Percentiles rank a stretch among this genome's conserved stretches.
Evolutionary conservation across 2,888 invertebrate species (phyloP).

Genomic region (Tiliacea citrago): DNA sequence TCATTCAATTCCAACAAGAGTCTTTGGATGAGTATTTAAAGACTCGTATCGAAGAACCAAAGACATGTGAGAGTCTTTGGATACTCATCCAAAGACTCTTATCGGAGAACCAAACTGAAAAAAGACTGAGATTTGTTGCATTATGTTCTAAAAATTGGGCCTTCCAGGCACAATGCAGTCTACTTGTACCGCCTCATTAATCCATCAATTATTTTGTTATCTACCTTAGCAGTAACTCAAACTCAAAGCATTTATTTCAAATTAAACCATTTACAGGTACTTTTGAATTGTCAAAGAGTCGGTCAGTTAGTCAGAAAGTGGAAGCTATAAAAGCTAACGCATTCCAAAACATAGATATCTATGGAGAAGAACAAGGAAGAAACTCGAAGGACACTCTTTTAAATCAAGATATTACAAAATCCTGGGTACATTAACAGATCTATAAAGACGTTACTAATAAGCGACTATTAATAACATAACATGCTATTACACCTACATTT

Average conservation of each 20-base stretch:
- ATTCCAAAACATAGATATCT: no score
- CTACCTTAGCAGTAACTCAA: not conserved
- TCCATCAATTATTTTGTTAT: not conserved
- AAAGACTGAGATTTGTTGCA: no score
- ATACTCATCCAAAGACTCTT: not conserved
- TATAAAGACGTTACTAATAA: not conserved
- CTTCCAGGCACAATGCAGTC: not conserved
- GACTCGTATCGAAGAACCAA: not conserved
- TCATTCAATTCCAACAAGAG: not conserved
- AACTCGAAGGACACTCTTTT: no score
- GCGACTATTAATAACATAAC: not conserved
- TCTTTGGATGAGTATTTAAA: not conserved
- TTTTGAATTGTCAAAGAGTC: no score
- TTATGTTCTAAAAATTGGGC: not conserved
- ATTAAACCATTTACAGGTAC: no score
- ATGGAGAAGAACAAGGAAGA: no score
- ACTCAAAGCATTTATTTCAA: no score
- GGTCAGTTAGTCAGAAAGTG: no score
- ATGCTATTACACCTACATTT: not conserved
- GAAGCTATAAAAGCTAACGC: no score
- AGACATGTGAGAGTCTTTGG: not conserved
- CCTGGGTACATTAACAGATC: no score
- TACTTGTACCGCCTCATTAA: not conserved
- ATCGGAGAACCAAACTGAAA: not conserved
- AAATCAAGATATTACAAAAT: no score